These are phyloP conservation scores for Drosophila guanche DNA, from an alignment of 1,140 invertebrate species.

Conservation along the genomic window DNA sequence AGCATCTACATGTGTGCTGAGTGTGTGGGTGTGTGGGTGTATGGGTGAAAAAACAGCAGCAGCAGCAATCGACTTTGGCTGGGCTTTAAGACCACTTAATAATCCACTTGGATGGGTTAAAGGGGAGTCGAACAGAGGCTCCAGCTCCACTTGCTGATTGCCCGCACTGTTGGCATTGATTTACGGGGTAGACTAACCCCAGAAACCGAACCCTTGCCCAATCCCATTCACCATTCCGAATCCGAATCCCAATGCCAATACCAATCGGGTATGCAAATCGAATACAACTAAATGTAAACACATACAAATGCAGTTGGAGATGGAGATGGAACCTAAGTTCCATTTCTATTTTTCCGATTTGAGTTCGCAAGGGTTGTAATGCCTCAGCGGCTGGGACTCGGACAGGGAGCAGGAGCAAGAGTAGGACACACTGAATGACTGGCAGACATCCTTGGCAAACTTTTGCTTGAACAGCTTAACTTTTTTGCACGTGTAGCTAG, in stretches of 20 bases:
- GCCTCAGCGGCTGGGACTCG: constrained; percentile 21
- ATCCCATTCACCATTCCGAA: constrained; percentile 5
- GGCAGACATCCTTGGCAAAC: constrained; percentile 55
- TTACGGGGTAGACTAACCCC: constrained; percentile 54
- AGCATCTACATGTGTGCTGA: not conserved
- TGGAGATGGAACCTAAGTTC: constrained; percentile 16
- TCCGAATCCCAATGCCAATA: not conserved
- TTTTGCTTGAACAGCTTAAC: constrained; percentile 73
- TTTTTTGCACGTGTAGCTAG: constrained; percentile 74
- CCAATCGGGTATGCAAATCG: constrained; percentile 72
- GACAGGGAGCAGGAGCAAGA: not conserved
- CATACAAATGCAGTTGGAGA: constrained; percentile 67
- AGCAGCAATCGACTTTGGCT: constrained; percentile 54
- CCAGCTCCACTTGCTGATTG: constrained; percentile 44
- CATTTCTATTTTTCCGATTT: constrained; percentile 45
- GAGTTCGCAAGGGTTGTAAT: constrained; percentile 66
- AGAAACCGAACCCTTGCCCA: not conserved
- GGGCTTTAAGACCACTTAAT: constrained; percentile 78
- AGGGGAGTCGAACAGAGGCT: not conserved
- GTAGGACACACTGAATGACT: constrained; percentile 26
- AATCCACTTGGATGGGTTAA: constrained; percentile 62
- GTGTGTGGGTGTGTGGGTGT: no score
- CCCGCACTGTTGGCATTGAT: constrained; percentile 72
- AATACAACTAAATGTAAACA: constrained; percentile 81
- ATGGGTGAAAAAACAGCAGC: not conserved